Evolutionary conservation across 2,113 vertebrate species (phyloP).

Genomic region (Podarcis muralis): DNA sequence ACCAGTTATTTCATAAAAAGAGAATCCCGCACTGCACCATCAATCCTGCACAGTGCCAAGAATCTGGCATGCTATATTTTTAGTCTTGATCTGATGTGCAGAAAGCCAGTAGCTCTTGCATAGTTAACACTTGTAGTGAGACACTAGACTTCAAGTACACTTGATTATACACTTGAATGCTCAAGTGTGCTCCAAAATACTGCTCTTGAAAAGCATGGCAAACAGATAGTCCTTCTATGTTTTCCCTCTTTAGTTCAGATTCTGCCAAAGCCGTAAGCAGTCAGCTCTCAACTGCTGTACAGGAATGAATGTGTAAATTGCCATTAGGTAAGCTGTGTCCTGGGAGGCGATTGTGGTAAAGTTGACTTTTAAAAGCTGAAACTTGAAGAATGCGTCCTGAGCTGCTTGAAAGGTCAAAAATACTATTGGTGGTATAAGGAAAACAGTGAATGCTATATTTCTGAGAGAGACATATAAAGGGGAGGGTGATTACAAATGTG

Average conservation of each 20-base stretch:
- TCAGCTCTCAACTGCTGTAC: neutral
- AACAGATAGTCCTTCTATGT: neutral
- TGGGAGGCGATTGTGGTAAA: too few relatives aligned
- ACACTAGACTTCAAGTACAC: neutral
- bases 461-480: neutral
- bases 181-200: neutral
- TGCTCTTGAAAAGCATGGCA: neutral
- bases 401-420: neutral
- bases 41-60: neutral
- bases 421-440: neutral
- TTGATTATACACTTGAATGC: neutral
- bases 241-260: neutral
- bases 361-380: too few relatives aligned
- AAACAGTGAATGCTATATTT: neutral
- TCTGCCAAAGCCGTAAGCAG: neutral
- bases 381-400: neutral
- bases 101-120: neutral
- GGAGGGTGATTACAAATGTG: neutral
- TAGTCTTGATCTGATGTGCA: neutral
- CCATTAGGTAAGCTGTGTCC: too few relatives aligned
- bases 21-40: neutral
- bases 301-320: neutral
- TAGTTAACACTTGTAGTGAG: neutral
- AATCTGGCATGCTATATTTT: neutral
- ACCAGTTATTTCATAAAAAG: neutral